Evolutionary conservation across 2,797 vertebrate genomes (phyloP), one percentile per base, ranked within the genome.

Genomic region (Remorina albescens): DNA sequence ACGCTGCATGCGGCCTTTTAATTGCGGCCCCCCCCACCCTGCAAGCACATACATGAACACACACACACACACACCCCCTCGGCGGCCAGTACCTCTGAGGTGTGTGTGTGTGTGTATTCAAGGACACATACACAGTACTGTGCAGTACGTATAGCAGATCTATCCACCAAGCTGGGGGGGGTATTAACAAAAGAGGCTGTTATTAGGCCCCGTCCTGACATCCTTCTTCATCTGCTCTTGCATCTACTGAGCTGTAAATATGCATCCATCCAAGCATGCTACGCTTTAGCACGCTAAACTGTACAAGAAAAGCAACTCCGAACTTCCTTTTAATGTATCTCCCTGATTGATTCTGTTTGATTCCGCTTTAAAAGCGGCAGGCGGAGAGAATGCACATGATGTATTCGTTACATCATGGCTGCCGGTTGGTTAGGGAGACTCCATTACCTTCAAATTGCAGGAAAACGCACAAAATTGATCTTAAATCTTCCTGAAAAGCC

Each of bases 1-100:
- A 91, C 85, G 2, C 86, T 26, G 85, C 89, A 78, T 67, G 86
- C 77, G 76, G 78, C 83, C 86, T 89, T 91, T 93, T 93, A 93
- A 94, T 94, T 93, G 91, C 74, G 8, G 44, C 64, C 88, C 80
- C 78, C 78, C 55, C 66, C n/a, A 34, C 64, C 21, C 47, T 0
- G 72, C 59, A 62, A 75, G 81, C 71, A 74, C 57, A 75, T 74
- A 76, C 64, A 56, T 49, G 79, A 57, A 82, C 67, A 84, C 65
- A 70, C 51, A 57, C 60, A 5, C 67, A 49, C 60, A n/a, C n/a
- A n/a, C n/a, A n/a, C n/a, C n/a, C n/a, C 67, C 23, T 64, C 57
- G 15, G 73, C 75, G 72, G 74, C 71, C 71, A 2, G 34, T 51
- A 44, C 41, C n/a, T n/a, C n/a, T n/a, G n/a, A n/a, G n/a, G n/a